Base-by-base conservation (phyloP, 2,888 invertebrate species). In the Xanthorhoe designata region DNA sequence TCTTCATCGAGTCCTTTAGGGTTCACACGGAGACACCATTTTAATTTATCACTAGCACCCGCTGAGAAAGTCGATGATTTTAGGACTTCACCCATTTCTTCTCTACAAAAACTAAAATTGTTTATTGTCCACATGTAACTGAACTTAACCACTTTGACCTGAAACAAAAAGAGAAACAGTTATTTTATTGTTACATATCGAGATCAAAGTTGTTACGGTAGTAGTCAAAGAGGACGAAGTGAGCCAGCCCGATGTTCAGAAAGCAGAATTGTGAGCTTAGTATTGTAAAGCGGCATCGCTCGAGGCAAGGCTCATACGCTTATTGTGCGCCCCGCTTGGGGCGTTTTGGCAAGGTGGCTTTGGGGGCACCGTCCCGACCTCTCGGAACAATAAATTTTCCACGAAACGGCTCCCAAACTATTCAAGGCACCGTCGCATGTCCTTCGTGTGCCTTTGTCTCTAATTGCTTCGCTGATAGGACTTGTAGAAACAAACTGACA, bases 51-150 rank as follows among this genome's bases (percentile, higher is more conserved):
- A 95, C 99, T 99, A 92, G 98, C 98, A 92, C 99, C 99, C 76
- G 99, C 99, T 77, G 99, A 99, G 94, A 99, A 99, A 81, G 99
- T 99, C 84, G 99, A 99, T 90, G 99, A 99, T 95, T 99, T 99
- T 88, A 99, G 95, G 80, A 99, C 99, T 95, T 99, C 99, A 82
- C 99, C 99, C 99, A 99, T 99, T 94, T 99, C 99, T 94, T 99
- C 99, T 81, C 99, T 97, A 95, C 99, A 99, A 95, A 99, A 99
- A 95, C 99, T 99, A 95, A 99, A 99, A 96, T 99, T 99, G 95
- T 99, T 99, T 95, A 99, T 99, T 90, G 99, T 99, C 99, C 99
- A 99, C 98, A 99, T 99, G 94, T 99, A 99, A 94, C 99, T 99
- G 96, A 99, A 99, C 95, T 99, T 99, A 82, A 99, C 98, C 94